phyloP scores from a whole-genome alignment of 2,888 invertebrate species.

The Apodemia hepburni region DNA sequence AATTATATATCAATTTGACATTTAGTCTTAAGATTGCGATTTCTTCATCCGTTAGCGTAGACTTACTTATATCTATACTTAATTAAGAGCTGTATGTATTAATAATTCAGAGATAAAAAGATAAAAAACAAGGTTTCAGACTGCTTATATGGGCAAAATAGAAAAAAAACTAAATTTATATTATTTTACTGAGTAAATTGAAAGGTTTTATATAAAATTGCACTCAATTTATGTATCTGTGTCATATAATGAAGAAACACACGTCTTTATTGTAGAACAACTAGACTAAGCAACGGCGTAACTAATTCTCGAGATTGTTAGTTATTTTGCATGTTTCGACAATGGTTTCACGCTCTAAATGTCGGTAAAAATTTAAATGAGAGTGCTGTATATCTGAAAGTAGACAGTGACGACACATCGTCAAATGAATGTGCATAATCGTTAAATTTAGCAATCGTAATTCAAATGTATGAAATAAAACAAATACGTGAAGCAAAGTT shows the following conservation, averaged over 20 bases:
- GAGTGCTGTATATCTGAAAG: slow-evolving; percentile 62
- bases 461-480: neutral
- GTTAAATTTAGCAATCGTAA: slow-evolving; percentile 13
- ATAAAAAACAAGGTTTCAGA: too few relatives aligned
- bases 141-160: neutral
- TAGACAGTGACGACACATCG: slow-evolving; percentile 35
- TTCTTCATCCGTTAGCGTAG: too few relatives aligned
- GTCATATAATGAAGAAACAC: slow-evolving; percentile 67
- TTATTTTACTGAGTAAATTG: neutral
- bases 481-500: neutral
- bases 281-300: slow-evolving; percentile 72
- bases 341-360: slow-evolving; percentile 77
- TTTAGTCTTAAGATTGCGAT: too few relatives aligned
- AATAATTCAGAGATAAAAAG: too few relatives aligned
- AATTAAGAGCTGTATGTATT: too few relatives aligned
- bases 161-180: neutral
- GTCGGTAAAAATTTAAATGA: slow-evolving; percentile 60
- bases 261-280: slow-evolving; percentile 62
- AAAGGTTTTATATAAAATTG: slow-evolving; percentile 15
- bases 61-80: too few relatives aligned
- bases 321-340: slow-evolving; percentile 80
- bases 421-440: slow-evolving; percentile 19
- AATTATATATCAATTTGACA: too few relatives aligned
- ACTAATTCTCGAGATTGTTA: slow-evolving; percentile 77
- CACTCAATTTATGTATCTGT: slow-evolving; percentile 58